These are phyloP conservation scores for Eudasyphora cyanicolor DNA, from an alignment of 2,888 invertebrate genomes.

Conservation along the genomic window DNA sequence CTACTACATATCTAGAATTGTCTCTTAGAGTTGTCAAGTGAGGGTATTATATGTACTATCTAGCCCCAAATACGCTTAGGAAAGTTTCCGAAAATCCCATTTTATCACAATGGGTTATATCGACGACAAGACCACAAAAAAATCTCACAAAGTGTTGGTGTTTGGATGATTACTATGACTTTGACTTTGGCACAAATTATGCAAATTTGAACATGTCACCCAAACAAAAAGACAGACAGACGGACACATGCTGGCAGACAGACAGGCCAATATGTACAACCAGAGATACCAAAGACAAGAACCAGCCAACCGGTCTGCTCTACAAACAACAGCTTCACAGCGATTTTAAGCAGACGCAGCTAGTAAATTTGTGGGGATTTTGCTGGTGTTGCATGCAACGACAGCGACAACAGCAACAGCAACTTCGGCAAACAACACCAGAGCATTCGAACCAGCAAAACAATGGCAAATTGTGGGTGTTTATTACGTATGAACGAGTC, in stretches of 20 bases:
- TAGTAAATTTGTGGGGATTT: constrained; percentile 50
- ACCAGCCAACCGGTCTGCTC: constrained; percentile 10
- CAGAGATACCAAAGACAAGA: background rate
- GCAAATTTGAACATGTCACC: constrained; percentile 67
- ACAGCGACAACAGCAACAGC: constrained; percentile 43
- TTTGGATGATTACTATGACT: constrained; percentile 64
- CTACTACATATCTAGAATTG: too few relatives aligned
- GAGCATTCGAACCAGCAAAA: background rate
- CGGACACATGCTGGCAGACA: too few relatives aligned
- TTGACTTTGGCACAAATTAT: constrained; percentile 70
- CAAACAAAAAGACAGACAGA: constrained; percentile 51
- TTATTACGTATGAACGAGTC: constrained; percentile 49
- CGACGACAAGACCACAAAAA: constrained; percentile 26
- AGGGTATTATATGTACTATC: too few relatives aligned
- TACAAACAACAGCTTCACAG: constrained; percentile 20
- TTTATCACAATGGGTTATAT: constrained; percentile 30
- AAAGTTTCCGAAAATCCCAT: background rate
- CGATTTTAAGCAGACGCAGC: constrained; percentile 49
- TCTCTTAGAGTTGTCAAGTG: too few relatives aligned
- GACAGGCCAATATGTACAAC: constrained; percentile 36
- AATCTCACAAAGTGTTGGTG: constrained; percentile 53
- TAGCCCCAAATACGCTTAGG: too few relatives aligned
- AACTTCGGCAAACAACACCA: too few relatives aligned
- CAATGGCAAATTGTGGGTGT: constrained; percentile 61
- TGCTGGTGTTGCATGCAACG: constrained; percentile 11